These are phyloP conservation scores for Hyppa rectilinea DNA, from an alignment of 2,888 invertebrate genomes.

Conservation along the genomic window DNA sequence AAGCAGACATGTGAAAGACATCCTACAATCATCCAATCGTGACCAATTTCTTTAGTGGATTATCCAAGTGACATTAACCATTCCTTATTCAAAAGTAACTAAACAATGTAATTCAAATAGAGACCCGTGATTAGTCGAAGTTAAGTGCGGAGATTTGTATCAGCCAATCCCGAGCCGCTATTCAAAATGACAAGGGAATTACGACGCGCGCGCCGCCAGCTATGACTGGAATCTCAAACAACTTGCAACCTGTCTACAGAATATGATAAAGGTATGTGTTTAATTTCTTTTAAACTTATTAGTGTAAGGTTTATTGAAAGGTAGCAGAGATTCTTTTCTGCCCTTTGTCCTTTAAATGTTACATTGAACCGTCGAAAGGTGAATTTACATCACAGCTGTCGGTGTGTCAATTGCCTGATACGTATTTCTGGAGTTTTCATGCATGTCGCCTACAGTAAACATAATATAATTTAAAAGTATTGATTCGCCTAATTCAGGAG, in stretches of 20 bases:
- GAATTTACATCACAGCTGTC: not conserved
- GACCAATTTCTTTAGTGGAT: constrained; percentile 21
- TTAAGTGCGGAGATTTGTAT: constrained; percentile 63
- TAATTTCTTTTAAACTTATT: not conserved
- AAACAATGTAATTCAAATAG: constrained; percentile 67
- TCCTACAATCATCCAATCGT: constrained; percentile 11
- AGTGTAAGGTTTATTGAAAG: not conserved
- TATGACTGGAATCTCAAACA: constrained; percentile 75
- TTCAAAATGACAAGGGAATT: constrained; percentile 69
- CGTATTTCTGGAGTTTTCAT: no score
- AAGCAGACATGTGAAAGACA: constrained; percentile 24
- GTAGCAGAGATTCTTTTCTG: not conserved
- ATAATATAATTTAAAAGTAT: no score
- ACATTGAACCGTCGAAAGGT: not conserved
- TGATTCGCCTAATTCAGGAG: no score
- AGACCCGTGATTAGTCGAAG: constrained; percentile 63
- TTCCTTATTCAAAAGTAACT: constrained; percentile 38
- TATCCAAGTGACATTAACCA: constrained; percentile 34
- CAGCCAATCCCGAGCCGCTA: constrained; percentile 58
- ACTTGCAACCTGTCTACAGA: constrained; percentile 76
- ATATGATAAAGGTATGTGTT: constrained; percentile 82
- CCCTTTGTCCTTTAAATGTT: not conserved
- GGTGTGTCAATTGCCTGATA: no score
- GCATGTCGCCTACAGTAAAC: no score
- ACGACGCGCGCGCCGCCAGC: constrained; percentile 69